phyloP scores from a whole-genome alignment of 2,797 vertebrate genomes.

The Onychomys torridus region DNA sequence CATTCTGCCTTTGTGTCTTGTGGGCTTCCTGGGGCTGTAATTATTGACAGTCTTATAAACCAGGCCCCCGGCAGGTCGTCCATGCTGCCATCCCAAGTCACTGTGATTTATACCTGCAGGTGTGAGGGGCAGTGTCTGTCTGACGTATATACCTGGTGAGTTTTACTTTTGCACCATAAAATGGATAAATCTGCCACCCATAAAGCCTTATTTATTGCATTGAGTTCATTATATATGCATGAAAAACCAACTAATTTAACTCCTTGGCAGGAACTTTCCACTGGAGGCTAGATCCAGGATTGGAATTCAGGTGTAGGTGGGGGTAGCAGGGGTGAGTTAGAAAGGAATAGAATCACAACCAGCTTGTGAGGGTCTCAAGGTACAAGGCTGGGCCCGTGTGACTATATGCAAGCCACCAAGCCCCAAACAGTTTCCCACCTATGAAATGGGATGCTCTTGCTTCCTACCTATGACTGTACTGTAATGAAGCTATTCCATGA shows the following conservation, averaged over 20 bases:
- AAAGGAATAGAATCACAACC: neutral
- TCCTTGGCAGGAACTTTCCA: slow-evolving; percentile 64
- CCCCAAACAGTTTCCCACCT: neutral
- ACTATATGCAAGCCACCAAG: neutral
- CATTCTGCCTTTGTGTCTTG: neutral
- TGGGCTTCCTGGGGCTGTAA: neutral
- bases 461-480: neutral
- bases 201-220: slow-evolving; percentile 74
- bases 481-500: neutral
- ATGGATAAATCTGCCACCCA: slow-evolving; percentile 75
- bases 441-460: neutral
- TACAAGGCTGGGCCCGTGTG: neutral
- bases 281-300: slow-evolving; percentile 46
- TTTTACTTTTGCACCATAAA: slow-evolving; percentile 75
- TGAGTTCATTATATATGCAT: slow-evolving; percentile 65
- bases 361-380: neutral
- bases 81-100: neutral
- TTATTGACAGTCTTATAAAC: slow-evolving; percentile 69
- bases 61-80: neutral
- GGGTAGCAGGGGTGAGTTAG: neutral
- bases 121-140: slow-evolving; percentile 79
- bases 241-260: slow-evolving; percentile 76
- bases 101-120: slow-evolving; percentile 78
- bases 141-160: slow-evolving; percentile 40
- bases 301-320: slow-evolving; percentile 39